Base-by-base conservation (phyloP, 2,797 vertebrate genomes). In the Rhadinocentrus ornatus region DNA sequence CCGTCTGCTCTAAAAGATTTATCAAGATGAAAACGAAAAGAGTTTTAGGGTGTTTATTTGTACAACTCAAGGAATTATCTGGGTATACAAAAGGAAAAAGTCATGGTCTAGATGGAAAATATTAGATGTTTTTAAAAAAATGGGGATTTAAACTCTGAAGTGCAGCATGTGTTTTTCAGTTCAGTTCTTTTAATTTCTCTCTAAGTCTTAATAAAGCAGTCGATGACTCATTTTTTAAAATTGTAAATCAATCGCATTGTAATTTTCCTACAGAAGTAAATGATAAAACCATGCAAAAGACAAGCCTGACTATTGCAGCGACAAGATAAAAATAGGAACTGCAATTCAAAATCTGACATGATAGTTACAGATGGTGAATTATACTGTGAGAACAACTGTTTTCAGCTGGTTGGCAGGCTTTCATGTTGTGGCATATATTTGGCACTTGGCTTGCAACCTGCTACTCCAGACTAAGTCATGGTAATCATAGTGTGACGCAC, bases 401-500 rank as follows among this genome's bases (percentile, higher is more conserved):
- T 53, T 66, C 0, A 18, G 32, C 10, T 34, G 60, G 5, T 60
- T 67, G 73, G 65, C 56, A 39, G 55, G 26, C 0, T 1, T 34
- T 57, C 20, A 20, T 27, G 34, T 77, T 80, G 59, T 3, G 4
- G 46, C 12, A 50, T 80, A 65, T 71, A 41, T 81, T 86, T 62
- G 62, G 64, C 52, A 37, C 66, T 77, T 75, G 71, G 70, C 66
- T 48, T 5, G 34, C 16, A 59, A 41, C 56, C 22, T 0, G 20
- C 26, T 56, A n/a, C 67, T 80, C 62, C 60, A 52, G 60, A 57
- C 41, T 65, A 61, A 77, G 75, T 80, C 39, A 62, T 71, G 68
- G 46, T 57, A 66, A 60, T 80, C 20, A 34, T 65, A 39, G 18
- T 46, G 70, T 86, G 75, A 84, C 50, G 41, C 74, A 62, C 58